Evolutionary conservation across 2,888 invertebrate species (phyloP).

Genomic region (Tanytarsus gracilentus): DNA sequence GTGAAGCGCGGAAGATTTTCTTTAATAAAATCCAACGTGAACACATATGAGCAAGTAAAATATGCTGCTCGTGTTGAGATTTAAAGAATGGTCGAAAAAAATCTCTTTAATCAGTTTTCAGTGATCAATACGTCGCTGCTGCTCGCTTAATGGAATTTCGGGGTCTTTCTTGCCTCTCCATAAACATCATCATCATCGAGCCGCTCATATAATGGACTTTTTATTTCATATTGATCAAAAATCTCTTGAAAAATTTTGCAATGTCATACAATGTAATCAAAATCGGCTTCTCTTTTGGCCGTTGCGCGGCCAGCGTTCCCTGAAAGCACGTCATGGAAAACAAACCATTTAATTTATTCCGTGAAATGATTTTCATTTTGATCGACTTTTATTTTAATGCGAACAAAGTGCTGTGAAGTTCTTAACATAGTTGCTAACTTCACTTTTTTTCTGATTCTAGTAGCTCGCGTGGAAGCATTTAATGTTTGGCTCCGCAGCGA

Average conservation of each 20-base stretch:
- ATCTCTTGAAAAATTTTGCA: slow-evolving; percentile 6
- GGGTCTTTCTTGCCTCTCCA: neutral
- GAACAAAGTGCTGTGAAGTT: too few species aligned
- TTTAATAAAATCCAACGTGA: too few species aligned
- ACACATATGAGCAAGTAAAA: too few species aligned
- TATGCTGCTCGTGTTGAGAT: too few species aligned
- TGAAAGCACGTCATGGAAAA: neutral
- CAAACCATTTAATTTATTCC: slow-evolving; percentile 19
- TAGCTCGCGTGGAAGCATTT: neutral
- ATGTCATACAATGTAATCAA: slow-evolving; percentile 26
- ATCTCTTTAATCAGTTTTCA: slow-evolving; percentile 17
- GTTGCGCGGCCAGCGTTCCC: neutral
- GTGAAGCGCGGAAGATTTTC: neutral
- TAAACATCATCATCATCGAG: neutral
- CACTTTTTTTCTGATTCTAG: neutral
- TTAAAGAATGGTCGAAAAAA: too few species aligned
- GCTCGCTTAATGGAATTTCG: slow-evolving; percentile 23
- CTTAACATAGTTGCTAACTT: too few species aligned
- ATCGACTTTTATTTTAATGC: too few species aligned
- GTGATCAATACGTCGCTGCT: slow-evolving; percentile 22
- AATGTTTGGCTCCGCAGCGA: too few species aligned
- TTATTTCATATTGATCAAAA: slow-evolving; percentile 21
- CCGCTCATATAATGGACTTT: slow-evolving; percentile 5
- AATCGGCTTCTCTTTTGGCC: slow-evolving; percentile 20
- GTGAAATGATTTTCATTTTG: slow-evolving; percentile 25